Percentiles rank a stretch among this genome's conserved stretches.
These are phyloP conservation scores for Recurvirostra avosetta DNA, from an alignment of 2,113 vertebrate genomes.

Conservation along the genomic window DNA sequence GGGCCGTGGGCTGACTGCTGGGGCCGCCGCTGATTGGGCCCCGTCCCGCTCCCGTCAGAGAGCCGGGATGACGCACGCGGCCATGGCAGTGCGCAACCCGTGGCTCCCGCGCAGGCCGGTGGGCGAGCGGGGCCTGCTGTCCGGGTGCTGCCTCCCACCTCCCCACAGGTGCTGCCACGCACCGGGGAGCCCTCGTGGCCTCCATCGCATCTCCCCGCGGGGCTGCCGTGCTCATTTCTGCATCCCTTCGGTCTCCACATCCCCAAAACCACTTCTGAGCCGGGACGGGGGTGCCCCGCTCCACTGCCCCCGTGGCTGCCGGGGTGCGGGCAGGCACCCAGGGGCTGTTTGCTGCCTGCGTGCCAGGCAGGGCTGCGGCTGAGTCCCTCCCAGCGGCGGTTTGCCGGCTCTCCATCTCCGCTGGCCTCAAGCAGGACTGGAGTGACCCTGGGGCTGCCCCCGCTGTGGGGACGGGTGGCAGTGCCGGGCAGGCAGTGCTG, in stretches of 20 bases:
- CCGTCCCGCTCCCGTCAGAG: neutral
- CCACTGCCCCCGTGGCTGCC: accelerated
- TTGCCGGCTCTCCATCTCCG: neutral
- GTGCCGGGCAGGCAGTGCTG: neutral
- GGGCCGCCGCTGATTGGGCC: neutral
- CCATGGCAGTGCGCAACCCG: neutral
- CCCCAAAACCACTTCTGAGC: accelerated
- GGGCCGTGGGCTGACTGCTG: slow-evolving; percentile 6
- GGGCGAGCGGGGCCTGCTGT: neutral
- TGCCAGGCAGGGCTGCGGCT: neutral
- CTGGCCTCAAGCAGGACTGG: neutral
- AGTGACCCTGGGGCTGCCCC: neutral
- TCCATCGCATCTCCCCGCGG: accelerated
- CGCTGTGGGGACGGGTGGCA: neutral
- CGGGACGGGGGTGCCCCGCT: accelerated
- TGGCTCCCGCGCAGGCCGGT: neutral
- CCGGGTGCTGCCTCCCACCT: neutral
- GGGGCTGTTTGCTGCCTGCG: neutral
- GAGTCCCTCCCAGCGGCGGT: neutral
- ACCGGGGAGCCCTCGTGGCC: accelerated
- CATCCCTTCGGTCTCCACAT: accelerated
- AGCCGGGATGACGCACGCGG: neutral
- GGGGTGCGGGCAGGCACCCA: too few relatives aligned
- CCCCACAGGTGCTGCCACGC: accelerated
- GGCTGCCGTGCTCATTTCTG: neutral